Evolutionary conservation across 2,797 vertebrate genomes (phyloP).

Genomic region (Pangasius larnaudii): DNA sequence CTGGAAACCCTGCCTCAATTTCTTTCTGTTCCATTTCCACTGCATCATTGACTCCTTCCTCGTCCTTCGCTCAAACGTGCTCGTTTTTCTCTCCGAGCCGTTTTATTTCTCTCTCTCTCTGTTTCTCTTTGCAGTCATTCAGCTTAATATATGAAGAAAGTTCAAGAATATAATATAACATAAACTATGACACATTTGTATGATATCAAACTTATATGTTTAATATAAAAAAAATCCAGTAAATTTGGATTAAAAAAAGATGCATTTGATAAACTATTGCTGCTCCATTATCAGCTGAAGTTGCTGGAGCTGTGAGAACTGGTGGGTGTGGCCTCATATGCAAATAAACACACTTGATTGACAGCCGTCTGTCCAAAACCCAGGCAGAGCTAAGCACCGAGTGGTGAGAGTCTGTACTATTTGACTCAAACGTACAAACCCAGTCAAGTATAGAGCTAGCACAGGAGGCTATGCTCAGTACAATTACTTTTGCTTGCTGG

Average conservation of each 20-base stretch:
- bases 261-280: background rate
- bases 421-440: too few species aligned
- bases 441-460: too few species aligned
- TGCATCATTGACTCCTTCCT: constrained; percentile 1
- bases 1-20: constrained; percentile 61
- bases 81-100: background rate
- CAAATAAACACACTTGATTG: background rate
- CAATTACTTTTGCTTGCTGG: too few species aligned
- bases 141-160: background rate
- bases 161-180: background rate
- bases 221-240: background rate
- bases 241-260: background rate
- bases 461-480: too few species aligned
- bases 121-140: background rate
- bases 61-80: background rate
- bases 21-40: constrained; percentile 57
- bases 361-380: background rate
- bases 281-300: background rate
- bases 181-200: background rate
- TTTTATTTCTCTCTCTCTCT: constrained; percentile 32
- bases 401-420: too few species aligned
- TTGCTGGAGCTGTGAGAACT: background rate
- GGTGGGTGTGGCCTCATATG: background rate
- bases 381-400: background rate
- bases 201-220: background rate